Evolutionary conservation across 2,113 vertebrate species (phyloP).

Genomic region (Ptyas mucosa): DNA sequence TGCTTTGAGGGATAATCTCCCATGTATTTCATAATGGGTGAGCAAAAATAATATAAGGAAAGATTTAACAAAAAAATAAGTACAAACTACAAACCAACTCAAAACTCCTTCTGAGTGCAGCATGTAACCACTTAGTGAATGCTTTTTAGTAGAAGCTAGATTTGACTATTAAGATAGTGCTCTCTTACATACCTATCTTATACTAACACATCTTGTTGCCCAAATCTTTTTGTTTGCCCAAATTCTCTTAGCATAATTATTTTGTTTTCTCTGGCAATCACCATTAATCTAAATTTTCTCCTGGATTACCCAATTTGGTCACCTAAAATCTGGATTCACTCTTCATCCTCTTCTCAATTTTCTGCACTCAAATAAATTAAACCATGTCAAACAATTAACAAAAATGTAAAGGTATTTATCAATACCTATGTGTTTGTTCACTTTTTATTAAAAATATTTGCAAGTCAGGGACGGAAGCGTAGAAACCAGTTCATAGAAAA

Average conservation of each 20-base stretch:
- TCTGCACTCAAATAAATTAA: not conserved
- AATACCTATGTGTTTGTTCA: not conserved
- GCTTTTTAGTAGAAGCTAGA: not conserved
- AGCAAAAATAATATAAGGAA: constrained; percentile 63
- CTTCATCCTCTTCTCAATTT: not conserved
- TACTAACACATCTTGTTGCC: not conserved
- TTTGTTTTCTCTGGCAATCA: not conserved
- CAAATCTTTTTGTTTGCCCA: not conserved
- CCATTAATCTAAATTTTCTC: not conserved
- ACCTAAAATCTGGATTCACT: not conserved
- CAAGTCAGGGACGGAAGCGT: not conserved
- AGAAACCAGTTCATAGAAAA: not conserved
- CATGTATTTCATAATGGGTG: constrained; percentile 95
- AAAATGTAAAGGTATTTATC: not conserved
- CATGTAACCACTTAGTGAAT: not conserved
- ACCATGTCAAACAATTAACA: not conserved
- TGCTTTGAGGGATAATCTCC: constrained; percentile 94
- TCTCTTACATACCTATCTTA: not conserved
- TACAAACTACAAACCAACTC: not conserved
- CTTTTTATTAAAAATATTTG: not conserved
- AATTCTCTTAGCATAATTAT: not conserved
- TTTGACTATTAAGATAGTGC: not conserved
- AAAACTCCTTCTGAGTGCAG: not conserved
- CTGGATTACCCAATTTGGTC: not conserved
- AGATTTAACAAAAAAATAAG: constrained; percentile 6